A percentile compares a stretch with the other conserved stretches of the same genome.
Evolutionary conservation across 2,797 vertebrate species (phyloP).

Genomic region (Babyrousa celebensis): DNA sequence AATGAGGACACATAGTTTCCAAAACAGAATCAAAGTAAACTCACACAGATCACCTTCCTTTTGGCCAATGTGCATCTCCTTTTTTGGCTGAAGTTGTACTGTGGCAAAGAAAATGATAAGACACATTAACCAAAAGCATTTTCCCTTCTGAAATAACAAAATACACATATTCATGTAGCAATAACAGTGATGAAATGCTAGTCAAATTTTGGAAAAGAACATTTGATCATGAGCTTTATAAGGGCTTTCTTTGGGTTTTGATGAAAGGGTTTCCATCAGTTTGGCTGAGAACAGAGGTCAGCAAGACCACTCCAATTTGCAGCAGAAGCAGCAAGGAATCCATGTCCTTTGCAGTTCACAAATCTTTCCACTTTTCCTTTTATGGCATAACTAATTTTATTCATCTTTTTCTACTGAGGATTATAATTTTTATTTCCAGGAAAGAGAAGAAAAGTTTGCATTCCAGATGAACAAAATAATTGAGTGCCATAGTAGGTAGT

Average conservation of each 20-base stretch:
- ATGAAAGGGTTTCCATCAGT: not conserved
- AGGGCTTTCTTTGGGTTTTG: not conserved
- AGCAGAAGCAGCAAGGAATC: not conserved
- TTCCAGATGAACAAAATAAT: not conserved
- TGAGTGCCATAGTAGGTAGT: not conserved
- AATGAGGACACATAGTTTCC: not conserved
- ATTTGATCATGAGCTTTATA: no score
- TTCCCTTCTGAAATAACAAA: constrained; percentile 14
- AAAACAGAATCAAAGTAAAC: not conserved
- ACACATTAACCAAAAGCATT: not conserved
- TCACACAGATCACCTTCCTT: not conserved
- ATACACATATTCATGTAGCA: not conserved
- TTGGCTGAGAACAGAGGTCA: not conserved
- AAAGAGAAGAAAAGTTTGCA: not conserved
- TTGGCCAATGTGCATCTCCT: not conserved
- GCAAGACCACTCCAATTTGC: fast-evolving
- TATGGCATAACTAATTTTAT: no score
- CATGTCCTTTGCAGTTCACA: not conserved
- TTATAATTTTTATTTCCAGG: not conserved
- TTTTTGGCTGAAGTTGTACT: not conserved
- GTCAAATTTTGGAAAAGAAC: not conserved
- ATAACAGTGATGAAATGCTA: not conserved
- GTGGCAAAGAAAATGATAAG: not conserved
- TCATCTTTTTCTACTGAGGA: not conserved
- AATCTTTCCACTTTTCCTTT: not conserved